Conservation (phyloP, 2,888 invertebrate genomes). For the Agrochola litura region DNA sequence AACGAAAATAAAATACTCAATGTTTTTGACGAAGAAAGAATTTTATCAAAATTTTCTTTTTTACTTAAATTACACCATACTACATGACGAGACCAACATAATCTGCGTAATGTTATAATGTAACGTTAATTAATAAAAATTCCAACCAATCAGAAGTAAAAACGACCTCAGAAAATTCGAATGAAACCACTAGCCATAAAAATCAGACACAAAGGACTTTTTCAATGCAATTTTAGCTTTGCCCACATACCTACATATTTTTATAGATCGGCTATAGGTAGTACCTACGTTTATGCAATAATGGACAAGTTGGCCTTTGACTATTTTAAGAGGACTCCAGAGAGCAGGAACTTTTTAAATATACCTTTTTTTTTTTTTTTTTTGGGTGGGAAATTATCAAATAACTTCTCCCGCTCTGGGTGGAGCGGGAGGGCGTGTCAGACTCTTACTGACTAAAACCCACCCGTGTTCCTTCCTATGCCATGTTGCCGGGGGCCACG, state of each 20-base stretch:
- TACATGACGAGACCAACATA: background rate
- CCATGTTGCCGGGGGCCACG: too few relatives aligned
- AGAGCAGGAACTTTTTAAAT: background rate
- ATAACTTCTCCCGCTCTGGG: too few relatives aligned
- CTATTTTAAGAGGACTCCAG: background rate
- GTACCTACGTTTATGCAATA: background rate
- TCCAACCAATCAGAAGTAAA: background rate
- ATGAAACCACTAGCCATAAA: slow-evolving; percentile 1
- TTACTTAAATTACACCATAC: background rate
- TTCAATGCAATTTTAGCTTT: slow-evolving; percentile 2
- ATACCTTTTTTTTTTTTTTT: too few relatives aligned
- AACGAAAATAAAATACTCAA: background rate
- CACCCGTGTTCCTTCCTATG: too few relatives aligned
- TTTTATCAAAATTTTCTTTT: too few relatives aligned
- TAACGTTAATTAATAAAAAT: background rate
- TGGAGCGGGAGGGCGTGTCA: too few relatives aligned
- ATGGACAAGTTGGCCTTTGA: background rate
- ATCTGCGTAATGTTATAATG: background rate
- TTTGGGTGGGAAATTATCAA: too few relatives aligned
- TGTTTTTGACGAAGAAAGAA: too few relatives aligned
- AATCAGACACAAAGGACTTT: slow-evolving; percentile 9
- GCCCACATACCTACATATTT: background rate
- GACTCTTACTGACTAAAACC: too few relatives aligned
- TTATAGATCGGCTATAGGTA: background rate
- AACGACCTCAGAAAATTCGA: background rate